Evolutionary conservation across 1,140 invertebrate genomes (phyloP).

Genomic region (Fopius arisanus): DNA sequence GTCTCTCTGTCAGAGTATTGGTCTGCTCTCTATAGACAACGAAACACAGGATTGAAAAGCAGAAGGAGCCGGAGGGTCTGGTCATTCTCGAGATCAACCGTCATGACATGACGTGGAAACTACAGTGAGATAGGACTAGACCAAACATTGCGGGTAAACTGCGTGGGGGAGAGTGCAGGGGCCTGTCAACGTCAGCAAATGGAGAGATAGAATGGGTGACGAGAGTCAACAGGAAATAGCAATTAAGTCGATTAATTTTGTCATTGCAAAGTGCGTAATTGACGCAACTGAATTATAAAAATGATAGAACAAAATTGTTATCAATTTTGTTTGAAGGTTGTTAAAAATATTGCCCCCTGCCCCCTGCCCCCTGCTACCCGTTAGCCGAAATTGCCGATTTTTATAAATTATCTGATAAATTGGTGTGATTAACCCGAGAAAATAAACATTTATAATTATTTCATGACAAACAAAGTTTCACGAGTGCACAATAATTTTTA

Average conservation of each 20-base stretch:
- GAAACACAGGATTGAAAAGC: constrained; percentile 56
- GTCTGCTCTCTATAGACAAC: constrained; percentile 47
- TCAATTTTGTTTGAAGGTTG: neutral
- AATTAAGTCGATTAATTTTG: constrained; percentile 60
- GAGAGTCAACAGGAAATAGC: constrained; percentile 56
- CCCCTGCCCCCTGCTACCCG: no score
- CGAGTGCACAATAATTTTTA: no score
- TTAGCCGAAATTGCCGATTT: no score
- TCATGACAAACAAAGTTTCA: no score
- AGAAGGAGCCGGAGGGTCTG: constrained; percentile 49
- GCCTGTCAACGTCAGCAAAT: constrained; percentile 17
- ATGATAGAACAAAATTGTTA: constrained; percentile 35
- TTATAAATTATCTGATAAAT: no score
- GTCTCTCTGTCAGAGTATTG: constrained; percentile 4
- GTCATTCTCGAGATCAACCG: constrained; percentile 40
- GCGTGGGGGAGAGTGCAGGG: constrained; percentile 13
- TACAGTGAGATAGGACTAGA: neutral
- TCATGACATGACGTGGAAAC: constrained; percentile 31
- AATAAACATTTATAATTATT: no score
- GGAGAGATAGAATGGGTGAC: constrained; percentile 27
- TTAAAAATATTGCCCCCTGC: neutral
- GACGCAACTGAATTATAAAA: constrained; percentile 51
- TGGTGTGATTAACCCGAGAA: no score
- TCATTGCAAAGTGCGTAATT: constrained; percentile 55
- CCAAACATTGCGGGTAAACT: constrained; percentile 9